Conservation (phyloP, 2,113 vertebrate genomes). For the Zosterops japonicus region DNA sequence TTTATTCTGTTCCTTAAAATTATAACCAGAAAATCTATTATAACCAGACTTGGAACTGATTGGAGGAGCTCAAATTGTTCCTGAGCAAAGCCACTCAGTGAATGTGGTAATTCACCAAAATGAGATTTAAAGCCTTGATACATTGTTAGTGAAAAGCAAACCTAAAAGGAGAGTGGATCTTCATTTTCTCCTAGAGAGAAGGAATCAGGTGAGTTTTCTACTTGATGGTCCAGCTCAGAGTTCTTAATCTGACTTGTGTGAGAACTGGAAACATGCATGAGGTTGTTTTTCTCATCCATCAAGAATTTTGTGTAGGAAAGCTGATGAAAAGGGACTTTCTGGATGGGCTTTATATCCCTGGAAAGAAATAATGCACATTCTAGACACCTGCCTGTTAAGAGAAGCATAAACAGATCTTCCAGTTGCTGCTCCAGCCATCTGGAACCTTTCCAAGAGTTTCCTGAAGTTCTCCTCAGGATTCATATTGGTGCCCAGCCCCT, state of each 20-base stretch:
- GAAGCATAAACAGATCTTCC: not conserved
- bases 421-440: not conserved
- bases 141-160: not conserved
- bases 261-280: not conserved
- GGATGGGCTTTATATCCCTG: not conserved
- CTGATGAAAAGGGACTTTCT: not conserved
- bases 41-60: not conserved
- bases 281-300: not conserved
- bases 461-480: not conserved
- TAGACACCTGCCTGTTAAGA: not conserved
- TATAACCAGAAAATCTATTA: not conserved
- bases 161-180: not conserved
- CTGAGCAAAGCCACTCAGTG: not conserved
- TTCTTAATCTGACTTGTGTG: not conserved
- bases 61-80: not conserved
- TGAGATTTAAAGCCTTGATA: not conserved
- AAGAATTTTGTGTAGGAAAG: not conserved
- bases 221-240: not conserved
- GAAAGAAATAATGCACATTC: not conserved
- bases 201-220: not conserved
- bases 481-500: not conserved
- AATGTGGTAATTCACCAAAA: not conserved
- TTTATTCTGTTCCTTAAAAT: not conserved
- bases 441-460: not conserved
- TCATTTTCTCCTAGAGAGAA: not conserved